Percentiles rank a stretch among this genome's conserved stretches.
These are phyloP conservation scores for Myripristis jacobus DNA, from an alignment of 2,797 vertebrate genomes.

Conservation along the genomic window DNA sequence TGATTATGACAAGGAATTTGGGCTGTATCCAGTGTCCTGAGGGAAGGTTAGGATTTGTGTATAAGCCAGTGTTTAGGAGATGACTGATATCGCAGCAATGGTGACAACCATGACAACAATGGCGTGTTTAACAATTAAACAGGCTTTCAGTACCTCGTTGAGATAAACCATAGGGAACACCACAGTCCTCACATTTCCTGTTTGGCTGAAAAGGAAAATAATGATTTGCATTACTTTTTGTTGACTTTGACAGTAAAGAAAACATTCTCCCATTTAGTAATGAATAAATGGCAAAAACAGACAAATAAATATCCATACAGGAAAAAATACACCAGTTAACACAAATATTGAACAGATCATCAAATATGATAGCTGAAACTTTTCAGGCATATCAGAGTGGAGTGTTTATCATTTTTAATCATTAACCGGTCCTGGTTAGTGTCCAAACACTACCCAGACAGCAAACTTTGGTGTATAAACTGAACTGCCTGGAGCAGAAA, in stretches of 20 bases:
- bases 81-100: background rate
- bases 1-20: background rate
- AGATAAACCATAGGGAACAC: conserved; percentile 92
- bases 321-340: too few relatives aligned
- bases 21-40: background rate
- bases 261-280: background rate
- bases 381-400: background rate
- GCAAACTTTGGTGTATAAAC: too few relatives aligned
- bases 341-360: too few relatives aligned
- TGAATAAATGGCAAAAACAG: background rate
- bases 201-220: conserved; percentile 79
- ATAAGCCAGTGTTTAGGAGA: background rate
- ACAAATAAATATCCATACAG: background rate
- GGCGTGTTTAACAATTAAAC: background rate
- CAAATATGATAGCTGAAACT: background rate
- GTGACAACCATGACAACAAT: background rate
- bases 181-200: conserved; percentile 85
- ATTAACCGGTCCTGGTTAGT: too few relatives aligned
- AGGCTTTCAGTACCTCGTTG: conserved; percentile 89
- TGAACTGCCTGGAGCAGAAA: too few relatives aligned
- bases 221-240: background rate
- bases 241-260: background rate
- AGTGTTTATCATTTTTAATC: too few relatives aligned
- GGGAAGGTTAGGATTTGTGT: background rate
- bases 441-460: too few relatives aligned